Conservation (phyloP, 2,797 vertebrate species). For the Anomalospiza imberbis region DNA sequence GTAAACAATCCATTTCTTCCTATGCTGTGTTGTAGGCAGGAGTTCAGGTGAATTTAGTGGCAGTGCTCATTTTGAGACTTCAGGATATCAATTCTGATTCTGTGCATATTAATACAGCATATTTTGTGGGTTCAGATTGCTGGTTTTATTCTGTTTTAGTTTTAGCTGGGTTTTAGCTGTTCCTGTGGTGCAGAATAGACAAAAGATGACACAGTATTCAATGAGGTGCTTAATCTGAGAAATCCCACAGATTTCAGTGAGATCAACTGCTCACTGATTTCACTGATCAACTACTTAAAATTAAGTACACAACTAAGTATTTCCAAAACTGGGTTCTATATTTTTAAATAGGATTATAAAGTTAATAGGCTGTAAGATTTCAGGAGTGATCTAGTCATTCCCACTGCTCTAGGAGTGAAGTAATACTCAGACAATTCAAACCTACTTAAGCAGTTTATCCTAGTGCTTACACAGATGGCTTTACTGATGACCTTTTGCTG, state of each 20-base stretch:
- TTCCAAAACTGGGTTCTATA: neutral
- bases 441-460: neutral
- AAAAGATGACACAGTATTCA: neutral
- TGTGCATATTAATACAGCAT: neutral
- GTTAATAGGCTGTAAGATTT: neutral
- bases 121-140: neutral
- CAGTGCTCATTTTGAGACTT: neutral
- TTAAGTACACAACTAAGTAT: neutral
- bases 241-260: neutral
- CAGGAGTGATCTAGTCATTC: neutral
- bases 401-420: neutral
- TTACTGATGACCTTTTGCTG: neutral
- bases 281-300: neutral
- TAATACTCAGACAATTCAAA: neutral
- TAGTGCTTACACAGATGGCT: neutral
- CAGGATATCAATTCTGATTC: neutral
- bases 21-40: neutral
- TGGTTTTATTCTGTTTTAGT: neutral
- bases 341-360: neutral
- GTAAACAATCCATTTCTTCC: neutral
- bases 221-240: neutral
- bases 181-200: neutral
- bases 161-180: neutral
- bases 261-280: neutral
- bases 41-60: neutral